Percentiles rank a stretch among this genome's conserved stretches.
Conservation (phyloP, 23 tunicate species). For the Ascidia mentula region DNA sequence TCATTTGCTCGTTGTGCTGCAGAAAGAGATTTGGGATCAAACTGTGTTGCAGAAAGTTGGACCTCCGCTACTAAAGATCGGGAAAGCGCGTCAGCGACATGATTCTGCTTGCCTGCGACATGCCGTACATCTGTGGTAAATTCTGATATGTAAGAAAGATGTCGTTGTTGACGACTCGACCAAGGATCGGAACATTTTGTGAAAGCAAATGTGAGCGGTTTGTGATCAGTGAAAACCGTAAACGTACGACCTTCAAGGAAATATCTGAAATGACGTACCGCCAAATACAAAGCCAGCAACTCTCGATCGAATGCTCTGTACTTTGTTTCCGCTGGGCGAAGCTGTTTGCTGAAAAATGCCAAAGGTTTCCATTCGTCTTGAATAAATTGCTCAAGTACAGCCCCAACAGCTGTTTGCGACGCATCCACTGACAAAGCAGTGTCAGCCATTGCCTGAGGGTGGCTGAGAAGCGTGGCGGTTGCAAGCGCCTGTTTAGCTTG, state of each 20-base stretch:
- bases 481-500: neutral
- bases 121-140: conserved; percentile 5
- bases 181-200: conserved; percentile 2
- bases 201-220: conserved; percentile 10
- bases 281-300: no score
- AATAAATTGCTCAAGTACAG: neutral
- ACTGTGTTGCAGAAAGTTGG: neutral
- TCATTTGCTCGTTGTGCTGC: neutral
- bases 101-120: neutral
- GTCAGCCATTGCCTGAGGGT: neutral
- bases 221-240: conserved; percentile 15
- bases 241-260: no score
- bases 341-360: neutral
- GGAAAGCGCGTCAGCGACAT: conserved; percentile 5
- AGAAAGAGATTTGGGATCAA: neutral
- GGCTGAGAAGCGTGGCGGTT: neutral
- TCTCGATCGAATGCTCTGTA: no score
- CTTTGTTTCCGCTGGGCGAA: no score
- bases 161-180: conserved; percentile 4
- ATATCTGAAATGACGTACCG: no score
- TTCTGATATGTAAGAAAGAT: neutral
- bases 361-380: neutral
- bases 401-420: neutral
- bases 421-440: conserved; percentile 11
- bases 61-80: neutral